Conservation (phyloP, 1,140 invertebrate species). For the Homalodisca vitripennis region DNA sequence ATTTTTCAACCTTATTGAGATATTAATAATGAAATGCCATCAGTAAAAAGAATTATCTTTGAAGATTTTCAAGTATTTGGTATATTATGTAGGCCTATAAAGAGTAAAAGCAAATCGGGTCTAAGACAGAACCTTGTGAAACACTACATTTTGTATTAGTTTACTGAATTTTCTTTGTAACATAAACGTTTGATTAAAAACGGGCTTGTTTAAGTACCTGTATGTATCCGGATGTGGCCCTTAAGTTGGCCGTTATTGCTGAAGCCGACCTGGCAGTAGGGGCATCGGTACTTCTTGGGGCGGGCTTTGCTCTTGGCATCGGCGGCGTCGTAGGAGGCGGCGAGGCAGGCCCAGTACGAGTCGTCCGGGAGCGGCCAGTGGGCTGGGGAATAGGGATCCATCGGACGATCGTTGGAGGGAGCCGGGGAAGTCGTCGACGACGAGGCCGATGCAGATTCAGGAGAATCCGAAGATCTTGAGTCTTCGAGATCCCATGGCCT, state of each 20-base stretch:
- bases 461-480: conserved; percentile 7
- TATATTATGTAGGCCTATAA: no score
- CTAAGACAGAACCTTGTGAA: not conserved
- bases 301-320: conserved; percentile 67
- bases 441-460: not conserved
- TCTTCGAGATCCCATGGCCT: conserved; percentile 19
- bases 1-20: no score
- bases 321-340: conserved; percentile 24
- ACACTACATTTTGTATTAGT: not conserved
- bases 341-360: conserved; percentile 30
- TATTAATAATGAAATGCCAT: no score
- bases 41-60: no score
- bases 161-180: not conserved
- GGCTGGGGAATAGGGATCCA: not conserved
- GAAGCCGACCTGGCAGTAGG: conserved; percentile 84
- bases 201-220: no score
- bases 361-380: conserved; percentile 3
- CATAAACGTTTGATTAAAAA: conserved; percentile 42
- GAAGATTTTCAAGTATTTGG: no score
- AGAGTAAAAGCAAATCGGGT: no score
- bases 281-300: conserved; percentile 86
- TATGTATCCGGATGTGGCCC: conserved; percentile 89
- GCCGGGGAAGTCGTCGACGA: not conserved
- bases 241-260: conserved; percentile 92
- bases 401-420: not conserved